phyloP scores from a whole-genome alignment of 2,888 invertebrate genomes.

The Zaprionus obscuricornis region DNA sequence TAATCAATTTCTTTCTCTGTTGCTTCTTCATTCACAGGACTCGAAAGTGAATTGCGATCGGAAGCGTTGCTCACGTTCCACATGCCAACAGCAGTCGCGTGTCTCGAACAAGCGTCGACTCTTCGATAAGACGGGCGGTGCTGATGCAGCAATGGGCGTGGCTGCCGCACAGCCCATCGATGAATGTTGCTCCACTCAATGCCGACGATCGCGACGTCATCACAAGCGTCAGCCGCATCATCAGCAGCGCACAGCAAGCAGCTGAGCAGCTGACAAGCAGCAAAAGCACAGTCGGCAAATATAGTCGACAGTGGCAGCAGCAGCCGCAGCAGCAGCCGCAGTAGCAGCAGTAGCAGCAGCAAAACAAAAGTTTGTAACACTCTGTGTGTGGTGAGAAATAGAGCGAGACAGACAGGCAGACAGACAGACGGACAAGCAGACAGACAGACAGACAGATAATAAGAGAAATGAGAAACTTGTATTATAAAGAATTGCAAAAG shows the following conservation, averaged over 20 bases:
- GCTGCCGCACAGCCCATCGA: constrained; percentile 81
- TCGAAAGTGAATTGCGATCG: constrained; percentile 91
- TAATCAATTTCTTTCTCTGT: background rate
- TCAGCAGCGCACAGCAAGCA: constrained; percentile 58
- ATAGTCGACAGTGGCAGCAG: constrained; percentile 39
- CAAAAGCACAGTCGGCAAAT: constrained; percentile 32
- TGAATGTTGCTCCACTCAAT: constrained; percentile 83
- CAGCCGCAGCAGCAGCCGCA: constrained; percentile 28
- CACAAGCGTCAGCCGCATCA: constrained; percentile 79
- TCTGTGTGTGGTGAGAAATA: constrained; percentile 5
- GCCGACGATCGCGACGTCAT: constrained; percentile 81
- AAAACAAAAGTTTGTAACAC: constrained; percentile 22
- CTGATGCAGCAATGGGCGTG: no score
- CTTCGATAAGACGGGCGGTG: constrained; percentile 87
- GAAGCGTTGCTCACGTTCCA: constrained; percentile 85
- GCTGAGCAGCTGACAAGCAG: constrained; percentile 48
- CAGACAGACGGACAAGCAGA: constrained; percentile 5
- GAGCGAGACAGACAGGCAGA: background rate
- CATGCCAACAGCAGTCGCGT: constrained; percentile 74
- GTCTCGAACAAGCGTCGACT: constrained; percentile 76
- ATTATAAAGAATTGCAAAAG: constrained; percentile 1
- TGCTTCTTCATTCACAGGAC: constrained; percentile 85
- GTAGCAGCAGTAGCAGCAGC: constrained; percentile 39
- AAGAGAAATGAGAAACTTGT: background rate
- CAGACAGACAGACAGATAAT: background rate